Evolutionary conservation across 2,888 invertebrate species (phyloP).

Genomic region (Xestobium rufovillosum): DNA sequence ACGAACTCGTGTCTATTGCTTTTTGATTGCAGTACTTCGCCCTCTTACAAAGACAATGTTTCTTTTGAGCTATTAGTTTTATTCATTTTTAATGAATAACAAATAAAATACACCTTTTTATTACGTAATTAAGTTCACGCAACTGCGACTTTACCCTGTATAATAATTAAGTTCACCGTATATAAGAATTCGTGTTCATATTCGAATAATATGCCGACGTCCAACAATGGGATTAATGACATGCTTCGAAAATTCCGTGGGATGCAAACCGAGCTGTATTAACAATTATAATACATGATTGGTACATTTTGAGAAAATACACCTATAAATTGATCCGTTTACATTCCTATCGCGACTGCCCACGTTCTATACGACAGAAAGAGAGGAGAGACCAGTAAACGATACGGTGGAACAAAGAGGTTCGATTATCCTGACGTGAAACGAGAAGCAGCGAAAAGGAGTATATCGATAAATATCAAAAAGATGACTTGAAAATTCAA

Average conservation of each 20-base stretch:
- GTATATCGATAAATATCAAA: slow-evolving; percentile 38
- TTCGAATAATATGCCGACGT: slow-evolving; percentile 3
- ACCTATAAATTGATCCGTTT: slow-evolving; percentile 32
- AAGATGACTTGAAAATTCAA: slow-evolving; percentile 44
- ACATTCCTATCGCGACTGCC: neutral
- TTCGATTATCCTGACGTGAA: slow-evolving; percentile 23
- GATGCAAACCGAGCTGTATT: slow-evolving; percentile 31
- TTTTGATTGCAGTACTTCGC: too few species aligned
- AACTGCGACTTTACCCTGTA: too few species aligned
- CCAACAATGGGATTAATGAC: neutral
- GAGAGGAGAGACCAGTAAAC: too few species aligned
- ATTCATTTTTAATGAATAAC: too few species aligned
- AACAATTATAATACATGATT: slow-evolving; percentile 39
- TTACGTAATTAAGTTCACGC: too few species aligned
- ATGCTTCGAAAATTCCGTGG: slow-evolving; percentile 22
- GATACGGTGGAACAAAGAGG: slow-evolving; percentile 4
- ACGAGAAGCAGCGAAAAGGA: slow-evolving; percentile 21
- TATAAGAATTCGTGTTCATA: slow-evolving; percentile 1
- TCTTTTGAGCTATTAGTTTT: too few species aligned
- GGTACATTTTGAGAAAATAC: slow-evolving; percentile 37
- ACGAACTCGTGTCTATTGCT: too few species aligned
- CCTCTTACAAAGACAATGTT: too few species aligned
- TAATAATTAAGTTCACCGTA: too few species aligned
- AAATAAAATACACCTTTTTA: too few species aligned
- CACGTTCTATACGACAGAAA: neutral